phyloP scores from a whole-genome alignment of 2,113 vertebrate species.

The Cochlearius cochlearius region DNA sequence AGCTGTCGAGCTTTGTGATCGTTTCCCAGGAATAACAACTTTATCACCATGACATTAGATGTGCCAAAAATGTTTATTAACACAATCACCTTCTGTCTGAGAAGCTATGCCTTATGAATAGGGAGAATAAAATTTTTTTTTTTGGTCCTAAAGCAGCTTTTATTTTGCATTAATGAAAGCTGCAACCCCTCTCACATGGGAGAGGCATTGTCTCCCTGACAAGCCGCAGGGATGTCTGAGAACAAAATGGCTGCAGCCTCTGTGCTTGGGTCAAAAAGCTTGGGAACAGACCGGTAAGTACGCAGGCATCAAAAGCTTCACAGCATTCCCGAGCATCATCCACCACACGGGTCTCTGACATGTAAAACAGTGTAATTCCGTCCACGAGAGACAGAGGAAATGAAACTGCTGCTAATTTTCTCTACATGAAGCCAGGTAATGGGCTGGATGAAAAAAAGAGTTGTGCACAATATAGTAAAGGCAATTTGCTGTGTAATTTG shows the following conservation, averaged over 20 bases:
- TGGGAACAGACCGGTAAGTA: neutral
- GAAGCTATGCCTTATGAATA: neutral
- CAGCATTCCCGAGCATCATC: neutral
- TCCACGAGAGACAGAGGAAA: neutral
- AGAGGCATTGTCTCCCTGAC: neutral
- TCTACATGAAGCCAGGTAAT: neutral
- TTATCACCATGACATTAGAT: neutral
- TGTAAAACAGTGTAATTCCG: neutral
- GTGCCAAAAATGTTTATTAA: neutral
- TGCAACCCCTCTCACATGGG: neutral
- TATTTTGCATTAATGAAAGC: neutral
- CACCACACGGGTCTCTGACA: neutral
- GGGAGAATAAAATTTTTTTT: neutral
- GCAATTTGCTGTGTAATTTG: neutral
- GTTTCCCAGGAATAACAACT: neutral
- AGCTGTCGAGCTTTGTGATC: neutral
- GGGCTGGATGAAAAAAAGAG: neutral
- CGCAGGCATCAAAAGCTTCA: neutral
- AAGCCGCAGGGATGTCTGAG: neutral
- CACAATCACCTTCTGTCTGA: neutral
- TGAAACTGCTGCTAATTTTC: neutral
- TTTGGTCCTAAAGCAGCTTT: neutral
- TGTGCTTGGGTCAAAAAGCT: neutral
- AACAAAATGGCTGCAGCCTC: neutral
- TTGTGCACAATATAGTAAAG: neutral